Conservation (phyloP, 2,888 invertebrate species). For the Pterostichus madidus region DNA sequence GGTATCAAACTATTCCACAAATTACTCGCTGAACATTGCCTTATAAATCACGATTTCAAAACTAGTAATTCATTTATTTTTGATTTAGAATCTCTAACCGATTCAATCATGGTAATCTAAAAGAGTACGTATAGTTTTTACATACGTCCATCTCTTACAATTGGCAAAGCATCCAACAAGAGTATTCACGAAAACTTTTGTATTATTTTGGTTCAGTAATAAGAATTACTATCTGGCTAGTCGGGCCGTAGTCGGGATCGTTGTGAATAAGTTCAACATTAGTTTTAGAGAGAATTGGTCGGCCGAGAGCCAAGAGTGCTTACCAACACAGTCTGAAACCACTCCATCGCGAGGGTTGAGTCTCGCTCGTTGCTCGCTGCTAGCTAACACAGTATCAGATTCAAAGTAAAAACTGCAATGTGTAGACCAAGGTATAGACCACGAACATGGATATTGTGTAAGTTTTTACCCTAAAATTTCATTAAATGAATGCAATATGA, state of each 20-base stretch:
- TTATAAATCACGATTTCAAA: too few species aligned
- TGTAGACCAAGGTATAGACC: background rate
- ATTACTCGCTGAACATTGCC: too few species aligned
- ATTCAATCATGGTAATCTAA: background rate
- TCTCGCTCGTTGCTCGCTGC: too few species aligned
- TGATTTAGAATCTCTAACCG: background rate
- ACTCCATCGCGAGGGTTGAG: background rate
- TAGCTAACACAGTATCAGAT: background rate
- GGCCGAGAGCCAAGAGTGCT: constrained; percentile 57
- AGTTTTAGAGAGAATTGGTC: constrained; percentile 49
- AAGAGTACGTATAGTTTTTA: background rate
- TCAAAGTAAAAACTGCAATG: constrained; percentile 9
- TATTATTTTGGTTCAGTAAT: constrained; percentile 15
- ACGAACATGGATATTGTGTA: background rate
- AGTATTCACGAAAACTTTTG: constrained; percentile 5
- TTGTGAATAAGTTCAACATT: constrained; percentile 63
- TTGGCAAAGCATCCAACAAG: constrained; percentile 13
- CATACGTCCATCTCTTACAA: background rate
- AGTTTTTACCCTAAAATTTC: background rate
- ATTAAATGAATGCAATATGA: background rate
- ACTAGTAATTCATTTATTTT: too few species aligned
- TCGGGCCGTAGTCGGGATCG: constrained; percentile 6
- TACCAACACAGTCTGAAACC: constrained; percentile 14
- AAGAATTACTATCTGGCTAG: constrained; percentile 57
- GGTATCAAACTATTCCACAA: too few species aligned